Evolutionary conservation across 2,797 vertebrate genomes (phyloP), one percentile per base, ranked within the genome.

Genomic region (Gadopsis bispinosus): DNA sequence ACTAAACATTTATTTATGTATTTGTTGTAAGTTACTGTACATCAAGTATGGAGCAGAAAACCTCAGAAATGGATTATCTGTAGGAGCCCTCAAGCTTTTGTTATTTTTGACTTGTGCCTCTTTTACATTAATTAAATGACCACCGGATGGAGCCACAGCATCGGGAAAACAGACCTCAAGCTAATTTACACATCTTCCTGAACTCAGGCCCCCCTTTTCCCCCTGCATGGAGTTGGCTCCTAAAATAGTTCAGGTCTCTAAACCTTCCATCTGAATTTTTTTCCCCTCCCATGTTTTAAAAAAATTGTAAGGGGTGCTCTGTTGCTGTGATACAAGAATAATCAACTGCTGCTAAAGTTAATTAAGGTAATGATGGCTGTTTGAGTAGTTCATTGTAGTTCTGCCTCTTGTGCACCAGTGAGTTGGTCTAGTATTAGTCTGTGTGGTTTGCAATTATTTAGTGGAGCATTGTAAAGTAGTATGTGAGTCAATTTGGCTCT

Each of bases 141-240:
- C 88, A 88, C 80, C 75, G 50, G 89, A n/a, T 88, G 88, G 88
- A 29, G 75, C 43, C 19, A 16, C 39, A 58, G 60, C 51, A 45
- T 67, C 55, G 81, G 48, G 7, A 70, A 70, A 70, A 17, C 0
- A 22, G 61, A 43, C 11, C 51, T 53, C 56, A 45, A 71, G 60
- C 62, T 86, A 22, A 81, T 86, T 86, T 75, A 56, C 75, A 63
- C 80, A 9, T 84, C 70, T 47, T 71, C 29, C 37, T 20, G 8
- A 45, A 45, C 51, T 66, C 37, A 1, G 53, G 16, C 55, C 3
- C 5, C 50, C 22, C 54, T 64, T 48, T 35, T 6, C 14, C 26
- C 3, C 43, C 33, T 31, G 6, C 11, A 64, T 56, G 22, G 37
- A 62, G 37, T 67, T n/a, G 1, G 41, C 7, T 51, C 58, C 20